These are phyloP conservation scores for Tenebrosternarchus preto DNA, from an alignment of 2,113 vertebrate genomes.

Conservation along the genomic window DNA sequence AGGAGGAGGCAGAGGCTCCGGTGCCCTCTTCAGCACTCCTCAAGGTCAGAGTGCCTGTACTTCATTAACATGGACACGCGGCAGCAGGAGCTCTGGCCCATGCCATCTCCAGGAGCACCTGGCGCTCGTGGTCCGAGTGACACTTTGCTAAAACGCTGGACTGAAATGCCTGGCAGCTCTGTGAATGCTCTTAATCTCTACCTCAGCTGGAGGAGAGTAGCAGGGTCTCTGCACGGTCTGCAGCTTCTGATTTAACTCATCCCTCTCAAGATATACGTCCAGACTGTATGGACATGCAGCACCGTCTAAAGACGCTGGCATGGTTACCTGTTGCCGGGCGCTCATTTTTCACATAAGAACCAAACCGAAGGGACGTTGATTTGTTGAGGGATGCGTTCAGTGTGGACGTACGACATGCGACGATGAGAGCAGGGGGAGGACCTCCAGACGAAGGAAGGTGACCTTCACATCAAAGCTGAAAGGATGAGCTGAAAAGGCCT, in stretches of 20 bases:
- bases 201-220: too few relatives aligned
- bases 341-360: too few relatives aligned
- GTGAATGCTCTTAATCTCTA: background rate
- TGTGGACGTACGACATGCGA: background rate
- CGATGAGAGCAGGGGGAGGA: background rate
- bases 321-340: too few relatives aligned
- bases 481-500: conserved; percentile 14
- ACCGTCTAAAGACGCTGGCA: too few relatives aligned
- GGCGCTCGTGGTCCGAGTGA: background rate
- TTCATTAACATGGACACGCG: background rate
- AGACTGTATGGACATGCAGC: too few relatives aligned
- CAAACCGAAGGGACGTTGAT: too few relatives aligned
- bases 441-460: conserved; percentile 23
- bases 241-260: too few relatives aligned
- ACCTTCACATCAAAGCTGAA: conserved; percentile 42
- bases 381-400: too few relatives aligned
- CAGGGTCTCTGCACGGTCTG: too few relatives aligned
- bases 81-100: background rate
- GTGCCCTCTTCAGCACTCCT: background rate
- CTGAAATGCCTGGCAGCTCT: background rate
- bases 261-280: too few relatives aligned
- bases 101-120: background rate
- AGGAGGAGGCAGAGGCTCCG: background rate
- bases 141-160: background rate
- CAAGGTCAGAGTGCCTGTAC: background rate